Evolutionary conservation across 2,113 vertebrate genomes (phyloP).

Genomic region (Paralichthys olivaceus): DNA sequence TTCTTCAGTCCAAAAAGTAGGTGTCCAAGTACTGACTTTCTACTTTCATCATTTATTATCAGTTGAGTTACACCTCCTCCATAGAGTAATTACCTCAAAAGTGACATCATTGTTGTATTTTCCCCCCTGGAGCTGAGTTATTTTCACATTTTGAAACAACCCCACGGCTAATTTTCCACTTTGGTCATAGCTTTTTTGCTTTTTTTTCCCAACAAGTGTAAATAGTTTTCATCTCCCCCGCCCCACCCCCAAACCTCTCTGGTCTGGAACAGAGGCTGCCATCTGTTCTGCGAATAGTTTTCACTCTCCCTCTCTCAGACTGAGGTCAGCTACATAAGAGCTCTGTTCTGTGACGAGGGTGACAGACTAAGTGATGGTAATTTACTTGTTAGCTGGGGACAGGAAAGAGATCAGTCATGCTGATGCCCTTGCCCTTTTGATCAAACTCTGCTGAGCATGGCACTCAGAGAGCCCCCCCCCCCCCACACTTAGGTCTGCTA

Average conservation of each 20-base stretch:
- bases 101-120: conserved; percentile 51
- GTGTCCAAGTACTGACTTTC: neutral
- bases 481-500: neutral
- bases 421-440: conserved; percentile 53
- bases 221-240: conserved; percentile 54
- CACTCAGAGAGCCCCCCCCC: conserved; percentile 1
- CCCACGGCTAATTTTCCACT: conserved; percentile 57
- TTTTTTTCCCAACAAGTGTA: conserved; percentile 48
- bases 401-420: conserved; percentile 54
- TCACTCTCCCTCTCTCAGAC: conserved; percentile 28
- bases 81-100: conserved; percentile 42
- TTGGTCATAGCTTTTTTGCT: conserved; percentile 37
- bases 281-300: conserved; percentile 62
- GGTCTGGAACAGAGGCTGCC: conserved; percentile 54
- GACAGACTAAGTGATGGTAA: conserved; percentile 54
- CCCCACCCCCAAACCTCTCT: conserved; percentile 38
- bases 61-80: conserved; percentile 24
- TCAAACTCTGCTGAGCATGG: conserved; percentile 22
- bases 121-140: conserved; percentile 23
- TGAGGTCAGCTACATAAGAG: conserved; percentile 50
- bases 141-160: conserved; percentile 48
- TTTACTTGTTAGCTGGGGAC: conserved; percentile 62
- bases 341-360: conserved; percentile 36
- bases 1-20: neutral
- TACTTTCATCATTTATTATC: conserved; percentile 23